A percentile compares a stretch with the other conserved stretches of the same genome.
Conservation (phyloP, 2,113 vertebrate species). For the Holacanthus passer region DNA sequence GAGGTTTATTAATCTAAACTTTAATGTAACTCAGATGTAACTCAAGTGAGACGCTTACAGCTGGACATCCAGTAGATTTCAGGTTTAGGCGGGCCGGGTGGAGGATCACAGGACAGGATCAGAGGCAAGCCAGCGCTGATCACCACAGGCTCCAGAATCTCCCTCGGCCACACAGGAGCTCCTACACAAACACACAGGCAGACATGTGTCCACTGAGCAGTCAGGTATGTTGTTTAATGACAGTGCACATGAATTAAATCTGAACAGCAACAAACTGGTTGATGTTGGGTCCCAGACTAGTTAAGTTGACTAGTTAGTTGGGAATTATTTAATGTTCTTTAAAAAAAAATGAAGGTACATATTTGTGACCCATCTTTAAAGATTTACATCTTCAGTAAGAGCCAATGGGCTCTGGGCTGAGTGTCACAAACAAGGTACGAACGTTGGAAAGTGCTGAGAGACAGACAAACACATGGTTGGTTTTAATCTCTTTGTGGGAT, state of each 20-base stretch:
- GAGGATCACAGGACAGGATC: slow-evolving; percentile 94
- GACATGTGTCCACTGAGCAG: background rate
- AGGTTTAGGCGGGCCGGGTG: slow-evolving; percentile 90
- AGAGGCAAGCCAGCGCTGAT: slow-evolving; percentile 92
- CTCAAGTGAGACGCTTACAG: slow-evolving; percentile 83
- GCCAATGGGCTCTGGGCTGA: background rate
- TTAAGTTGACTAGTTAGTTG: too few relatives aligned
- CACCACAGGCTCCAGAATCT: slow-evolving; percentile 93
- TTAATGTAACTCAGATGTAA: too few relatives aligned
- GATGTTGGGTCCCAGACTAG: background rate
- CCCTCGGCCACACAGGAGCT: slow-evolving; percentile 95
- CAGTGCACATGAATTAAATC: background rate
- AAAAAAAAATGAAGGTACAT: too few relatives aligned
- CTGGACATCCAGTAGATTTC: slow-evolving; percentile 99
- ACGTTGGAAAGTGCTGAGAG: too few relatives aligned
- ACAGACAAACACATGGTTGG: too few relatives aligned
- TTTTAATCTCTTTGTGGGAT: too few relatives aligned
- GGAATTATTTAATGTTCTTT: too few relatives aligned
- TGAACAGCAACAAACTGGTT: background rate
- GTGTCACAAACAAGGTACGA: too few relatives aligned
- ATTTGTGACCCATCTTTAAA: too few relatives aligned
- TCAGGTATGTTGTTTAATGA: background rate
- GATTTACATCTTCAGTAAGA: too few relatives aligned
- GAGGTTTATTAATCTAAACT: too few relatives aligned
- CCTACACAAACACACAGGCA: slow-evolving; percentile 80